Percentiles rank a stretch among this genome's conserved stretches.
These are phyloP conservation scores for Bubo blakistoni DNA, from an alignment of 2,113 vertebrate species.

Conservation along the genomic window DNA sequence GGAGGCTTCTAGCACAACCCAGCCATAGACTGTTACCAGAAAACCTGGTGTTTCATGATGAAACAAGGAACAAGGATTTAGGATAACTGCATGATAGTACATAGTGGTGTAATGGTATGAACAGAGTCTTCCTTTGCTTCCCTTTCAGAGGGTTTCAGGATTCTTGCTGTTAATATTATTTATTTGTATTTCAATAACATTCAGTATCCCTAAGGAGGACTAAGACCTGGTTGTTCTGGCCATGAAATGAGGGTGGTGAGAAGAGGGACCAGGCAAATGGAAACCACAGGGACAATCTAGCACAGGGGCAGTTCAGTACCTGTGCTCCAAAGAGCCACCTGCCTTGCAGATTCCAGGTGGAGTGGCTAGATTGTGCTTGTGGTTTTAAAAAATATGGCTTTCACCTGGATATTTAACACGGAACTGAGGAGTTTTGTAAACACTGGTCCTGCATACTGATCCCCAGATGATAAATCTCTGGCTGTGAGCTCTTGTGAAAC, in stretches of 20 bases:
- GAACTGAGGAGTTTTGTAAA: not conserved
- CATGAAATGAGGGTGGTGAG: not conserved
- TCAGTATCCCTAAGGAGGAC: not conserved
- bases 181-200: not conserved
- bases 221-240: not conserved
- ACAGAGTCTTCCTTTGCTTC: not conserved
- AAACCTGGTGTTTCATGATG: not conserved
- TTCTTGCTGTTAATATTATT: not conserved
- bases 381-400: not conserved
- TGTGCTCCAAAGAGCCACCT: not conserved
- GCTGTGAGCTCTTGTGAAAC: not conserved
- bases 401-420: not conserved
- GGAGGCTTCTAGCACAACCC: not conserved
- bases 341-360: not conserved
- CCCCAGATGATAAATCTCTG: not conserved
- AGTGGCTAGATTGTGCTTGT: not conserved
- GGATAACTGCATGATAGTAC: not conserved
- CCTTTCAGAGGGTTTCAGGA: not conserved
- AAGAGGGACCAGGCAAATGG: not conserved
- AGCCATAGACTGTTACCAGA: not conserved
- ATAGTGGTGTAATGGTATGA: not conserved
- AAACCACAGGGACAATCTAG: not conserved
- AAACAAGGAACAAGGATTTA: not conserved
- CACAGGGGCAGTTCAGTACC: accelerated
- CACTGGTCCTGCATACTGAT: not conserved